Base-by-base conservation (phyloP, 2,113 vertebrate species). In the Percina caprodes region DNA sequence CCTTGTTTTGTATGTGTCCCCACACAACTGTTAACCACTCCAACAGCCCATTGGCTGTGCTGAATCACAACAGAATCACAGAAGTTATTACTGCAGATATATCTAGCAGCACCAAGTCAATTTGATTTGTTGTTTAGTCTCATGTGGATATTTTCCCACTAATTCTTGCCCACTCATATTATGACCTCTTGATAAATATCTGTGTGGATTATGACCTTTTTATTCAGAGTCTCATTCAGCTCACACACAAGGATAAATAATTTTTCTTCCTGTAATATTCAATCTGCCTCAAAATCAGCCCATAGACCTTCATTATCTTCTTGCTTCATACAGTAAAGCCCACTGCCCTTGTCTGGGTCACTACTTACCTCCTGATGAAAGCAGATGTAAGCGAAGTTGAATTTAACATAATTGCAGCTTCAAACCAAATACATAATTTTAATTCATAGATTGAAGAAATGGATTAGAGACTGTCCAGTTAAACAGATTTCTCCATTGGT, bases 361-460 rank as follows among this genome's bases (percentile, higher is more conserved):
- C 66, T 10, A 24, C 75, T 65, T 58, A 70, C 70, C 54, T 67
- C 35, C 80, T 30, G 74, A 73, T 83, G 61, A 70, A 75, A 84
- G 54, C 72, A 74, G 77, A 74, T 79, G 52, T 70, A 75, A 84
- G 60, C 24, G 39, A 69, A 60, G 59, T 12, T 39, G 2, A 9
- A 26, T 62, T 83, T 65, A 54, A 89, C 62, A 80, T 86, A 73
- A 88, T 76, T 18, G 77, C 39, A 33, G 51, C 79, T 73, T 71
- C 80, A 1, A 72, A 79, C 74, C 79, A 81, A 39, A 79, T 82
- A 58, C 61, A 74, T 74, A n/a, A 55, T 69, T 79, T 82, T 65
- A 89, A 91, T 88, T 87, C 49, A 54, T 42, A 63, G 85, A 74
- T 62, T 58, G 60, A 78, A 76, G 69, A 73, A 75, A 77, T 48